Evolutionary conservation across 1,140 invertebrate genomes (phyloP).

Genomic region (Bombus ignitus): DNA sequence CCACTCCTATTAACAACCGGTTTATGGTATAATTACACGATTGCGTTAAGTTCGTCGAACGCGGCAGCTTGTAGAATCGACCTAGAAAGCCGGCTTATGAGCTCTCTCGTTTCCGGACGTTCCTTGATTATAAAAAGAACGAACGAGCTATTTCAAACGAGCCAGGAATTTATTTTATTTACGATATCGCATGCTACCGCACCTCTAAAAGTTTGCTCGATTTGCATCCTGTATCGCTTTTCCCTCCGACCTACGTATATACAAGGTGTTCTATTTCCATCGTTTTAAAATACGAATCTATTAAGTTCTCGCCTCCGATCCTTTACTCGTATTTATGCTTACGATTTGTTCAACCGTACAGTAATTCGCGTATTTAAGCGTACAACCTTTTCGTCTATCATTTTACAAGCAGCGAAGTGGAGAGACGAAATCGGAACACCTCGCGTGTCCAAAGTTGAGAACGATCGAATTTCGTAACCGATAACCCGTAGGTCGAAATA

Average conservation of each 20-base stretch:
- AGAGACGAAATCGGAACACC: no score
- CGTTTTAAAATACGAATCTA: background rate
- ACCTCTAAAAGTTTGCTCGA: background rate
- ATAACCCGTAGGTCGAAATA: conserved; percentile 2
- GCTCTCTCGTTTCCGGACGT: background rate
- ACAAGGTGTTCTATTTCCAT: background rate
- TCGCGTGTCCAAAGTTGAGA: background rate
- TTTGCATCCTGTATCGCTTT: background rate
- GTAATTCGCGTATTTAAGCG: background rate
- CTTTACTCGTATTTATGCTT: background rate
- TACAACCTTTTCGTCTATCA: background rate
- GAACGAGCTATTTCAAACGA: background rate
- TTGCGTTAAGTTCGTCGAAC: background rate
- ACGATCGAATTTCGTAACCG: conserved; percentile 13
- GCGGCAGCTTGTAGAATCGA: background rate
- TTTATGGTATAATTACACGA: background rate
- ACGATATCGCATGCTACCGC: background rate
- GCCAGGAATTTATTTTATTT: background rate
- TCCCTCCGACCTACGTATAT: no score
- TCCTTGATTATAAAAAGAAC: background rate
- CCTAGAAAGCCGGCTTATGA: background rate
- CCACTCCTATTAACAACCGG: background rate
- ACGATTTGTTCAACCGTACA: no score
- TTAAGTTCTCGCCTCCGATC: background rate
- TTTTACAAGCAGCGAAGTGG: background rate